phyloP scores from a whole-genome alignment of 1,140 invertebrate species.

The Myzus persicae region DNA sequence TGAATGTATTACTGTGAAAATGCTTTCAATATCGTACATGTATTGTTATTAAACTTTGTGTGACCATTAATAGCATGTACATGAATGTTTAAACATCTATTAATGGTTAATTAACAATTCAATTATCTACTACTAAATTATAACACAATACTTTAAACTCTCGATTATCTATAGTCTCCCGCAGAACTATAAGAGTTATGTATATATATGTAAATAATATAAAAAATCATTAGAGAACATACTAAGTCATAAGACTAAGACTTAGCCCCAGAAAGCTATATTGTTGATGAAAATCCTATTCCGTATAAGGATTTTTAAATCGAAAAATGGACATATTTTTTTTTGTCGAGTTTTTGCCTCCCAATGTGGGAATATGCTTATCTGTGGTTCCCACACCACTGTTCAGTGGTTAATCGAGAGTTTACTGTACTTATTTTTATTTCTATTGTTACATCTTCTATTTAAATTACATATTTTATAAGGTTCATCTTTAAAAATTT shows the following conservation, averaged over 20 bases:
- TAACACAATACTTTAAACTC: not conserved
- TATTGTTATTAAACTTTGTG: not conserved
- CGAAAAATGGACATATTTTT: not conserved
- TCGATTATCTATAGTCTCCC: not conserved
- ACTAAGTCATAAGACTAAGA: too few relatives aligned
- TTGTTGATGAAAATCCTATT: not conserved
- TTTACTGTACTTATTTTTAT: not conserved
- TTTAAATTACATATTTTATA: not conserved
- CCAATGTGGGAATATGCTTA: not conserved
- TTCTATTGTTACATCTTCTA: not conserved
- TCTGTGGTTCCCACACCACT: not conserved
- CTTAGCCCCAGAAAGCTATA: too few relatives aligned
- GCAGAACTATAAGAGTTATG: not conserved
- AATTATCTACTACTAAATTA: slow-evolving; percentile 11
- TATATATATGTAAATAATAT: not conserved
- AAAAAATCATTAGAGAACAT: not conserved
- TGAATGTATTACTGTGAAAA: not conserved
- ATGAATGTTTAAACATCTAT: not conserved
- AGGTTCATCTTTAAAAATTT: not conserved
- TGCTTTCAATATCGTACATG: not conserved
- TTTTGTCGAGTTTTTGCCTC: not conserved
- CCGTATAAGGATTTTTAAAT: not conserved
- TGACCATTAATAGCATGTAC: not conserved
- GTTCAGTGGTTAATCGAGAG: not conserved
- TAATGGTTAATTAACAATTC: not conserved